Evolutionary conservation across 2,797 vertebrate genomes (phyloP), one percentile per base, ranked within the genome.

Genomic region (Tiaroga cobitis): DNA sequence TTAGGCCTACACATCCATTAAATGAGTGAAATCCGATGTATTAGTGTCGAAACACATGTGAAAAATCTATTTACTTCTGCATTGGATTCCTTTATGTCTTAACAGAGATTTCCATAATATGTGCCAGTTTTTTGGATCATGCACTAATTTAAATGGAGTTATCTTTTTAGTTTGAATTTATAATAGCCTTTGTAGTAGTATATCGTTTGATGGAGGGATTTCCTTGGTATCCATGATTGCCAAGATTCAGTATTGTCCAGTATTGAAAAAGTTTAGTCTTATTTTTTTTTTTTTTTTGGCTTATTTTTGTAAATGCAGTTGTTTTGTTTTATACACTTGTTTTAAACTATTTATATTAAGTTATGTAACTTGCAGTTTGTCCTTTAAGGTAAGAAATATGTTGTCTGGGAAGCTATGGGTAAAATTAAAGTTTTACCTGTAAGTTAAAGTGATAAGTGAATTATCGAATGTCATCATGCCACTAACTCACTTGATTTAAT

Each of bases 261-360:
- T 56, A 41, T 83, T 4, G 16, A 46, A 59, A 59, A 59, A 24
- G 32, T 73, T 56, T 19, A 16, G 46, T 49, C 15, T 49, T 49
- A 46, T 46, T 79, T 8, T 41, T 43, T 63, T n/a, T 59, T n/a
- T 61, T 46, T 32, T 61, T n/a, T 41, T 39, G 15, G 13, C 49
- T 26, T 82, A 59, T 95, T 85, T 94, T 94, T 97, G 95, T 97
- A 97, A 96, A 96, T 70, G 46, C 46, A 24, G n/a, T 83, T 68
- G 24, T 68, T 54, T 83, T 68, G 61, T 96, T 95, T 95, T 95
- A 91, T 90, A 93, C 90, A 92, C 89, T 93, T 93, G 95, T 93
- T 94, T 96, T 94, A 94, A 92, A 95, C 94, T 97, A 99, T 98
- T 99, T 99, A 98, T 98, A 96, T 95, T 94, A 95, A 91, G 86